These are phyloP conservation scores for Lycocerus yunnanus DNA, from an alignment of 2,888 invertebrate species.

Conservation along the genomic window DNA sequence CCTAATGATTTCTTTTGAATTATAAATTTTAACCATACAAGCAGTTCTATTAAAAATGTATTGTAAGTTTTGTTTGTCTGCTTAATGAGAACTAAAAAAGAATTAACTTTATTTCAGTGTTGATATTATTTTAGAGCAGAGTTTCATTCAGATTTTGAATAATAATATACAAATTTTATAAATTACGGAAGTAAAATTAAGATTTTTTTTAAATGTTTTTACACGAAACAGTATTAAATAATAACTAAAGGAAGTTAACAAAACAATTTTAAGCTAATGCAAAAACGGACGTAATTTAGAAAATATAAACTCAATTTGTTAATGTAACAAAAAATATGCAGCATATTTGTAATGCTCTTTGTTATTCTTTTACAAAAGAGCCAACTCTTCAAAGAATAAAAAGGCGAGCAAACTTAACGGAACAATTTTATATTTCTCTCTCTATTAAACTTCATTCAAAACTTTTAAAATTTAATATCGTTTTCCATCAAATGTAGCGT, in stretches of 20 bases:
- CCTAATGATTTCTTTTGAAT: background rate
- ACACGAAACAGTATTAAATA: slow-evolving; percentile 10
- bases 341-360: slow-evolving; percentile 12
- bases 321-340: slow-evolving; percentile 8
- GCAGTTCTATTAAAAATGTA: background rate
- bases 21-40: background rate
- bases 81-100: background rate
- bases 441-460: slow-evolving; percentile 18
- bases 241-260: background rate
- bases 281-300: slow-evolving; percentile 8
- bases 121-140: background rate
- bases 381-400: slow-evolving; percentile 12
- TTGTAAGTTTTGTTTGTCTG: background rate
- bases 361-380: slow-evolving; percentile 18
- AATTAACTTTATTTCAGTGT: no score
- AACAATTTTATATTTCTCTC: slow-evolving; percentile 23
- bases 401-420: slow-evolving; percentile 20
- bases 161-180: background rate
- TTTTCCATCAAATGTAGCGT: slow-evolving; percentile 17
- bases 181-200: slow-evolving; percentile 23
- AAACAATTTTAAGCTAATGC: slow-evolving; percentile 5
- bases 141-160: background rate
- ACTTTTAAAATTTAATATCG: slow-evolving; percentile 13
- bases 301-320: slow-evolving; percentile 7
- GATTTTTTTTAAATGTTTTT: slow-evolving; percentile 25